Percentiles rank a stretch among this genome's conserved stretches.
Conservation (phyloP, 1,140 invertebrate species). For the Macrobrachium nipponense region DNA sequence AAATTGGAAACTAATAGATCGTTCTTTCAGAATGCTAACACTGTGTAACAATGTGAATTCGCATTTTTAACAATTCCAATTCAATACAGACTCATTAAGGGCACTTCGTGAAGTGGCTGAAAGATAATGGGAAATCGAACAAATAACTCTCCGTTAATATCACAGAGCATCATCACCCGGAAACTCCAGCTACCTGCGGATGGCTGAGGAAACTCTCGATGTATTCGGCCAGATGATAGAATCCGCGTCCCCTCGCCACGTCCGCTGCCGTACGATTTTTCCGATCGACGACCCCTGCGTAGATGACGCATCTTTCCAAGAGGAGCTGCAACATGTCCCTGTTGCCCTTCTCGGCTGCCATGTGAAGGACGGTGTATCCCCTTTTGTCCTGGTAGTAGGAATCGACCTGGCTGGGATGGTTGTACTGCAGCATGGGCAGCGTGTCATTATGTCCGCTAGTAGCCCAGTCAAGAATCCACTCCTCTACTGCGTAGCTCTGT, state of each 20-base stretch:
- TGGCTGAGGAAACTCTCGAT: neutral
- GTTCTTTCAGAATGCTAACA: neutral
- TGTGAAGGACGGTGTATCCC: constrained; percentile 14
- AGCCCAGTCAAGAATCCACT: neutral
- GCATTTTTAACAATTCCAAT: neutral
- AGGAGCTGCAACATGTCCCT: neutral
- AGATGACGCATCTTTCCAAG: neutral
- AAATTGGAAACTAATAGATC: neutral
- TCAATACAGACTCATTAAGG: neutral
- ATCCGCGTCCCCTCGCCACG: neutral
- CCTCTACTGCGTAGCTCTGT: neutral
- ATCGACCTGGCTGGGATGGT: neutral
- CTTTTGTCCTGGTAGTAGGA: constrained; percentile 15
- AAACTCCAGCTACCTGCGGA: neutral
- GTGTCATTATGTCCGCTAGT: no score
- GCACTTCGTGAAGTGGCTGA: no score
- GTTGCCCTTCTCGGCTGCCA: constrained; percentile 23
- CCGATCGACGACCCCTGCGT: neutral
- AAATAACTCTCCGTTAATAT: no score
- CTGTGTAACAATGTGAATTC: neutral
- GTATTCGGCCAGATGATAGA: constrained; percentile 3
- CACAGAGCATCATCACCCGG: neutral
- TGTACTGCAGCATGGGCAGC: neutral
- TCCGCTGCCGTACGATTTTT: constrained; percentile 9
- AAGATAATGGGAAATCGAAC: no score